These are phyloP conservation scores for Tympanuchus pallidicinctus DNA, from an alignment of 2,113 vertebrate species.

Conservation along the genomic window DNA sequence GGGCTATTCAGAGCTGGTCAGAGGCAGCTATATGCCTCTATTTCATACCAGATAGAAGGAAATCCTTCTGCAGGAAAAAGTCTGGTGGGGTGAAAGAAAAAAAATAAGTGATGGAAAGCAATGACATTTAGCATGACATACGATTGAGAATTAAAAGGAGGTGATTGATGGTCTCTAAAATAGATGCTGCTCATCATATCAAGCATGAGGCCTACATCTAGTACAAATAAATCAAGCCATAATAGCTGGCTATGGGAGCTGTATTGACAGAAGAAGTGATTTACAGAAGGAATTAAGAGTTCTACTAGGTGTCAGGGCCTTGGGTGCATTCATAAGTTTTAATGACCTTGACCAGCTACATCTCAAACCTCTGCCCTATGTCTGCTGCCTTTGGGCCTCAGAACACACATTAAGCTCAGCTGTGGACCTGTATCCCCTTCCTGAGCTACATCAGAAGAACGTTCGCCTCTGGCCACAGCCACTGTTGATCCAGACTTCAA, in stretches of 20 bases:
- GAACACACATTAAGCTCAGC: not conserved
- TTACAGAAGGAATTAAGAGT: not conserved
- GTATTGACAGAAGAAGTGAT: not conserved
- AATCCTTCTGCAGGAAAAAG: not conserved
- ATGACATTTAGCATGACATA: not conserved
- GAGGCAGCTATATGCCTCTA: no score
- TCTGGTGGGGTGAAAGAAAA: not conserved
- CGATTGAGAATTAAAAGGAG: not conserved
- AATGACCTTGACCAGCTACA: not conserved
- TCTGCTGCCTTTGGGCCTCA: not conserved
- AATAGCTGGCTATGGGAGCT: not conserved
- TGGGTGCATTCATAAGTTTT: not conserved
- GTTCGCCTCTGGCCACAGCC: not conserved
- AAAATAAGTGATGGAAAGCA: not conserved
- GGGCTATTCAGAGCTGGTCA: no score
- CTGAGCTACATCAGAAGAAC: not conserved
- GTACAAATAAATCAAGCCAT: not conserved
- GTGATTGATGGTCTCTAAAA: not conserved
- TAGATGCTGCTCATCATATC: not conserved
- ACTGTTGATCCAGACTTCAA: not conserved
- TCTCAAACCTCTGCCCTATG: not conserved
- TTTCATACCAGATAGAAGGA: not conserved
- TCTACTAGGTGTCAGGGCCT: not conserved
- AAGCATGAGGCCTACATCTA: not conserved
- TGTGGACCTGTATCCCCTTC: rapidly evolving